Evolutionary conservation across 2,888 invertebrate species (phyloP).

Genomic region (Amiota mariae): DNA sequence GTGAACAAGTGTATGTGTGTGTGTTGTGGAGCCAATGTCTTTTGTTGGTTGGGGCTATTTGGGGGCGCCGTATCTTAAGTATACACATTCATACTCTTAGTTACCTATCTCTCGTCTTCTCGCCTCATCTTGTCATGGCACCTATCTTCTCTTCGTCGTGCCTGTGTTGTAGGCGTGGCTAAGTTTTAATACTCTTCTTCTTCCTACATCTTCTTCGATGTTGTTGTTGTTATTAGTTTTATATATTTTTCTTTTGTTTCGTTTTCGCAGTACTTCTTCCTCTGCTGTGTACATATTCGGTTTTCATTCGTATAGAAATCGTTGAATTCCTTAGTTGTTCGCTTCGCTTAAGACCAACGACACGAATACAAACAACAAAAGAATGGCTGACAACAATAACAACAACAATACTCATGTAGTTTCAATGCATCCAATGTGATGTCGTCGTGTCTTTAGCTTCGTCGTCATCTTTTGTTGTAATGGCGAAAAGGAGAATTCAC

Average conservation of each 20-base stretch:
- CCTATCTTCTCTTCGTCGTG: not conserved
- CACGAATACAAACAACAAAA: conserved; percentile 14
- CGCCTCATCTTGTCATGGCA: too few relatives aligned
- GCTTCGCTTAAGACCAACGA: conserved; percentile 19
- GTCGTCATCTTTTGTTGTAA: conserved; percentile 9
- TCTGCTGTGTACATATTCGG: not conserved
- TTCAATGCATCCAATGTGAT: conserved; percentile 47
- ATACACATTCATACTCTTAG: conserved; percentile 1
- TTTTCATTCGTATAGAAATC: not conserved
- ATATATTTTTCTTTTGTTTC: conserved; percentile 18
- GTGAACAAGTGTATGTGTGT: not conserved
- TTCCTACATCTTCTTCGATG: not conserved
- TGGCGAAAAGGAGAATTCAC: not conserved
- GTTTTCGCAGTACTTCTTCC: not conserved
- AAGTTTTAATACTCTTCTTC: conserved; percentile 17
- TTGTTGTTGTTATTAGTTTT: conserved; percentile 12
- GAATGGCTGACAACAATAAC: conserved; percentile 38
- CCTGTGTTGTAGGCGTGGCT: conserved; percentile 16
- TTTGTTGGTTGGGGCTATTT: not conserved
- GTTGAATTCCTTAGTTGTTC: not conserved
- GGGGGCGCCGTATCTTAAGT: not conserved
- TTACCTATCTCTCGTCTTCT: not conserved
- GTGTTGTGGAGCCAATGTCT: not conserved
- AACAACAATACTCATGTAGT: conserved; percentile 42
- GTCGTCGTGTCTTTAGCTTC: conserved; percentile 1